A percentile compares a stretch with the other conserved stretches of the same genome.
These are phyloP conservation scores for Trogon melanurus DNA, from an alignment of 2,113 vertebrate genomes.

Conservation along the genomic window DNA sequence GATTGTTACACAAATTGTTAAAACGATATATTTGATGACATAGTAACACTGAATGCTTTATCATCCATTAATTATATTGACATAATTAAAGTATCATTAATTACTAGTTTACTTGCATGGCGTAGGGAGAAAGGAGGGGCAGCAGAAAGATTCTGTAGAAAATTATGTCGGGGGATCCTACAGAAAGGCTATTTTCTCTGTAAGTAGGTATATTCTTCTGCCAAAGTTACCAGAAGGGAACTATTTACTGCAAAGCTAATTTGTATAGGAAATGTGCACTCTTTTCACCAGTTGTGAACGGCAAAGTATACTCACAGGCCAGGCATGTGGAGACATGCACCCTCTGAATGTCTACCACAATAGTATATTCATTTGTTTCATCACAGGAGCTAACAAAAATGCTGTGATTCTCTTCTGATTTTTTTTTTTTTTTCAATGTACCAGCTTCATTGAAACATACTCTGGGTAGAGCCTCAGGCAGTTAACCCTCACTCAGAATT, in stretches of 20 bases:
- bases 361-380: not conserved
- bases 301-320: not conserved
- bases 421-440: not conserved
- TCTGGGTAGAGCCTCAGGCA: not conserved
- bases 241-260: not conserved
- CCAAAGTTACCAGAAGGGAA: not conserved
- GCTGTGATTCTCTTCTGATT: not conserved
- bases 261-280: not conserved
- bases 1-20: not conserved
- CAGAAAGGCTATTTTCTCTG: not conserved
- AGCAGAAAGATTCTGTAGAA: not conserved
- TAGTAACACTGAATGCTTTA: not conserved
- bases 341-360: not conserved
- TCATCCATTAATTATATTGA: not conserved
- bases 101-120: not conserved
- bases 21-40: not conserved
- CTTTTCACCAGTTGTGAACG: not conserved
- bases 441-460: not conserved
- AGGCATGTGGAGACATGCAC: rapidly evolving
- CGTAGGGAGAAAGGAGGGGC: not conserved
- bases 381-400: not conserved
- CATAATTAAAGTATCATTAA: not conserved
- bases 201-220: not conserved
- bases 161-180: not conserved
- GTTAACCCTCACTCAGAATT: not conserved